phyloP scores from a whole-genome alignment of 2,888 invertebrate species.

The Molanna angustata region DNA sequence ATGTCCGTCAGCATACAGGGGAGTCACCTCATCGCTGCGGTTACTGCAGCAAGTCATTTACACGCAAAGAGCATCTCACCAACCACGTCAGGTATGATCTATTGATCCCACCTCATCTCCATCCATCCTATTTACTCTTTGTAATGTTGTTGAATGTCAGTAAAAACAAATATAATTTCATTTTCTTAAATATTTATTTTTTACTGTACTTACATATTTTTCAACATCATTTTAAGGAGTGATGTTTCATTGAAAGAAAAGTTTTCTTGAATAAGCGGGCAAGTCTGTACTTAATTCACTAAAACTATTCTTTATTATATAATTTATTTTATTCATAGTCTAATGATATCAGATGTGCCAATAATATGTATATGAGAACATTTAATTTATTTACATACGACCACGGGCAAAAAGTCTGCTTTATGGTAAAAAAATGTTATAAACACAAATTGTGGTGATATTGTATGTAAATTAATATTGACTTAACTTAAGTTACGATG shows the following conservation, averaged over 20 bases:
- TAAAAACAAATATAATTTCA: too few relatives aligned
- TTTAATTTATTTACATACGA: too few relatives aligned
- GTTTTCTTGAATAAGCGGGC: too few relatives aligned
- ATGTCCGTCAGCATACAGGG: conserved; percentile 84
- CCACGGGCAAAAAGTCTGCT: conserved; percentile 17
- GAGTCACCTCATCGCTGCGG: conserved; percentile 85
- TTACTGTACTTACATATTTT: too few relatives aligned
- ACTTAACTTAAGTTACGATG: neutral
- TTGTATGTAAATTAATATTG: neutral
- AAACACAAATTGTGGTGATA: conserved; percentile 1
- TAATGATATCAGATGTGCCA: conserved; percentile 18
- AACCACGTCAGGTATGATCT: conserved; percentile 68
- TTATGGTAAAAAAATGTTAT: conserved; percentile 13
- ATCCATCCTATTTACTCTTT: too few relatives aligned
- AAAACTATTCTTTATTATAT: too few relatives aligned
- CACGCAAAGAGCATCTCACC: conserved; percentile 81
- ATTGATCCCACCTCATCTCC: neutral
- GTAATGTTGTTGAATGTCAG: too few relatives aligned
- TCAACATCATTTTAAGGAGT: too few relatives aligned
- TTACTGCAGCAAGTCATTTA: conserved; percentile 82
- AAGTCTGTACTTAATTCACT: too few relatives aligned
- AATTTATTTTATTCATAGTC: too few relatives aligned
- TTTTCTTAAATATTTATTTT: too few relatives aligned
- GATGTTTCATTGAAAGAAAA: too few relatives aligned
- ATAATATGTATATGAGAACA: conserved; percentile 15